These are phyloP conservation scores for Sphaeramia orbicularis DNA, from an alignment of 2,797 vertebrate species.

Conservation along the genomic window DNA sequence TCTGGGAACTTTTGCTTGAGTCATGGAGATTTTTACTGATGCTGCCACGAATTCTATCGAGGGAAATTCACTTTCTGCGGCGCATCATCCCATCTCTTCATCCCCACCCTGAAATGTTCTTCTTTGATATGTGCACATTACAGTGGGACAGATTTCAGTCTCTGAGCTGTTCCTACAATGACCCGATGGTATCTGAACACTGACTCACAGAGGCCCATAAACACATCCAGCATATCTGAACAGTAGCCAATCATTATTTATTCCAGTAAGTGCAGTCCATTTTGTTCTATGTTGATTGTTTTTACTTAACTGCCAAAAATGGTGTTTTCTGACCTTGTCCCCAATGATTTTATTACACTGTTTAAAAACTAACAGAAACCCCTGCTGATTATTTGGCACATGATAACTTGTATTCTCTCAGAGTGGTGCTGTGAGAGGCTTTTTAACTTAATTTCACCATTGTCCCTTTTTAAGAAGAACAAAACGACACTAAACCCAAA, in stretches of 20 bases:
- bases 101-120: not conserved
- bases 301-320: not conserved
- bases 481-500: too few relatives aligned
- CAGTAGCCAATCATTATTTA: not conserved
- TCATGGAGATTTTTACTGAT: slow-evolving; percentile 7
- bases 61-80: slow-evolving; percentile 13
- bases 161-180: not conserved
- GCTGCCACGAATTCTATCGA: not conserved
- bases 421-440: not conserved
- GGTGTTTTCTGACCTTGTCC: not conserved
- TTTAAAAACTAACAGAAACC: not conserved
- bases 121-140: slow-evolving; percentile 4
- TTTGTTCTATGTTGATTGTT: not conserved
- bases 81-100: slow-evolving; percentile 6
- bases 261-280: not conserved
- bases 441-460: too few relatives aligned
- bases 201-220: not conserved
- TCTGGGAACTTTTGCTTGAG: not conserved
- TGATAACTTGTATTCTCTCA: not conserved
- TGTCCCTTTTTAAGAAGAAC: too few relatives aligned
- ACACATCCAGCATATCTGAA: not conserved
- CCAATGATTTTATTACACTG: not conserved
- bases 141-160: slow-evolving; percentile 8
- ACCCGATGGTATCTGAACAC: not conserved
- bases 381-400: not conserved